Percentiles rank a stretch among this genome's conserved stretches.
Evolutionary conservation across 1,140 invertebrate species (phyloP).

Genomic region (Grapholita molesta): DNA sequence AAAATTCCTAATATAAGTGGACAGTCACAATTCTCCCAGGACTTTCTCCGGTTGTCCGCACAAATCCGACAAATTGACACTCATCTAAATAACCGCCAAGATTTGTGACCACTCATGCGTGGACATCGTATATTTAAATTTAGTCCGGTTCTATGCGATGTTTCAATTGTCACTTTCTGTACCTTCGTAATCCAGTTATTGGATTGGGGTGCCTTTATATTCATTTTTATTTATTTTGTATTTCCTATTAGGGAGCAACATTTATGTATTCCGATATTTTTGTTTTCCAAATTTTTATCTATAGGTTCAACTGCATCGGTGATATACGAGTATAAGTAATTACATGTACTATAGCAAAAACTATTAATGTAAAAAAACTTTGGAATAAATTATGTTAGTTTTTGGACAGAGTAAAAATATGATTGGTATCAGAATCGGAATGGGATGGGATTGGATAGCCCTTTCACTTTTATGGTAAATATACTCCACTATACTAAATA

Average conservation of each 20-base stretch:
- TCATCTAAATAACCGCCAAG: conserved; percentile 47
- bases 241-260: neutral
- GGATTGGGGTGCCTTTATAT: conserved; percentile 47
- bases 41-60: conserved; percentile 15
- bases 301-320: no score
- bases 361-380: no score
- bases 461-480: no score
- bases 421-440: no score
- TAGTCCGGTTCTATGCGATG: conserved; percentile 49
- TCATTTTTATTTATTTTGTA: conserved; percentile 28
- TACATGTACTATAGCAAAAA: no score
- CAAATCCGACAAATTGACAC: conserved; percentile 53
- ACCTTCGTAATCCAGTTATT: conserved; percentile 63
- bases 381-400: no score
- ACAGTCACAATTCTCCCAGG: neutral
- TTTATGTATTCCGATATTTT: conserved; percentile 18
- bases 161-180: conserved; percentile 62
- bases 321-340: no score
- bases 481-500: no score
- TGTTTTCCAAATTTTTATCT: conserved; percentile 23
- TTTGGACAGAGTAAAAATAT: no score
- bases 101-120: conserved; percentile 47
- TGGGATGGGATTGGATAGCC: no score
- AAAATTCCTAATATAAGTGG: neutral
- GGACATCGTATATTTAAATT: conserved; percentile 69